Conservation (phyloP, 2,888 invertebrate genomes). For the Fragum sueziense region DNA sequence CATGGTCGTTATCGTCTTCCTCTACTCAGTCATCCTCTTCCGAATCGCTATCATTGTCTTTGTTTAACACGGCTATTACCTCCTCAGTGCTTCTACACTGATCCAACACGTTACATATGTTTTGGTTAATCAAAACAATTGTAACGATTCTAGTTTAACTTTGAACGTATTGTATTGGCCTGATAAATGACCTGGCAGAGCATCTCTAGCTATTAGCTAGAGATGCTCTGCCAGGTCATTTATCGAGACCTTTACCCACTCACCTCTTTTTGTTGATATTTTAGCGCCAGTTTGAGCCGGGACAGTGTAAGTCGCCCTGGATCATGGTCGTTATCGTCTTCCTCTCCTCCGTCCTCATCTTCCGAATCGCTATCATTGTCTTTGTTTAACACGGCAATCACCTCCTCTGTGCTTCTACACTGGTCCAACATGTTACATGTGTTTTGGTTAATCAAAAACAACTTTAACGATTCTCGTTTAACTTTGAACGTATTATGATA, state of each 20-base stretch:
- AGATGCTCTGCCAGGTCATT: too few species aligned
- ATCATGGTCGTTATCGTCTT: neutral
- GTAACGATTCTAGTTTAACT: too few species aligned
- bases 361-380: slow-evolving; percentile 76
- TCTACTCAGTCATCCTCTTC: slow-evolving; percentile 50
- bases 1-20: neutral
- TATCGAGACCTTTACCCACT: slow-evolving; percentile 20
- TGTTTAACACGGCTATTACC: slow-evolving; percentile 84
- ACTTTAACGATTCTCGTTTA: too few species aligned
- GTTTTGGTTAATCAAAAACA: slow-evolving; percentile 84
- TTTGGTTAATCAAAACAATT: too few species aligned
- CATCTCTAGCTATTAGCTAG: too few species aligned
- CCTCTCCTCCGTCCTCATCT: slow-evolving; percentile 53
- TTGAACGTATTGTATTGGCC: too few species aligned
- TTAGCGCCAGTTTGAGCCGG: slow-evolving; percentile 84
- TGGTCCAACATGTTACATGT: slow-evolving; percentile 85
- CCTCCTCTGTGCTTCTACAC: slow-evolving; percentile 85
- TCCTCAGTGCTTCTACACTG: slow-evolving; percentile 85
- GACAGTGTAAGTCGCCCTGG: slow-evolving; percentile 79
- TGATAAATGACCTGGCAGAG: too few species aligned
- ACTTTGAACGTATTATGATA: too few species aligned
- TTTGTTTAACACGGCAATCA: slow-evolving; percentile 84
- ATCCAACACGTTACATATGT: slow-evolving; percentile 84
- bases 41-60: slow-evolving; percentile 78
- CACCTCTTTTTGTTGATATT: slow-evolving; percentile 85